Evolutionary conservation across 37 sponge, comb jelly and placozoan species (phyloP).

Genomic region (Beroe forskalii): DNA sequence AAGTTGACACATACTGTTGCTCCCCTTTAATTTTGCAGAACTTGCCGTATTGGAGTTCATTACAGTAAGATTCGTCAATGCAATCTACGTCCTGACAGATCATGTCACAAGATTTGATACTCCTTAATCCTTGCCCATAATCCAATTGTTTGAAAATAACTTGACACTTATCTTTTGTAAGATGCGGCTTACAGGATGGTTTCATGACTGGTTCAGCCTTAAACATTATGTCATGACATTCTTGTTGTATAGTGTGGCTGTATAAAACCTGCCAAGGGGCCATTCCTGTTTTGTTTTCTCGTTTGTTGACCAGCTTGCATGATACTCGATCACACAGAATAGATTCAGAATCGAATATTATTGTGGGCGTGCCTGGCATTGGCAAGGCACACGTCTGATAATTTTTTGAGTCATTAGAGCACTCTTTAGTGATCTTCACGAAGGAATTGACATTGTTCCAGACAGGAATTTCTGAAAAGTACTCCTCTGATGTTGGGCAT

Average conservation of each 20-base stretch:
- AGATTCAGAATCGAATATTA: background rate
- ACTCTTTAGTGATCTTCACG: background rate
- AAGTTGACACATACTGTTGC: background rate
- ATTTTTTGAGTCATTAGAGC: background rate
- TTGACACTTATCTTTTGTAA: background rate
- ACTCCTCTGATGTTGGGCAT: background rate
- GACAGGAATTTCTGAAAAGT: background rate
- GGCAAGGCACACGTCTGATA: background rate
- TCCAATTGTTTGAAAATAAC: too few species aligned
- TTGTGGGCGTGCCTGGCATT: background rate
- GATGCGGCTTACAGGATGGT: background rate
- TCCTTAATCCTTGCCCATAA: too few species aligned
- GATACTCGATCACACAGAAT: background rate
- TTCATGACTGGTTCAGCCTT: too few species aligned
- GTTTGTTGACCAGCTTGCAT: background rate
- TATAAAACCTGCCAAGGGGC: background rate
- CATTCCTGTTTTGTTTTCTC: too few species aligned
- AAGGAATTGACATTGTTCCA: background rate
- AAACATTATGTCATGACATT: too few species aligned
- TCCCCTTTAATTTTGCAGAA: background rate
- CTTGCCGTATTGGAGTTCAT: background rate
- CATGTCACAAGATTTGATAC: background rate
- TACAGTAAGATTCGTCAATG: background rate
- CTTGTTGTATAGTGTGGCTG: too few species aligned
- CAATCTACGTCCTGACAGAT: background rate